These are phyloP conservation scores for Eupithecia centaureata DNA, from an alignment of 2,888 invertebrate species.

Conservation along the genomic window DNA sequence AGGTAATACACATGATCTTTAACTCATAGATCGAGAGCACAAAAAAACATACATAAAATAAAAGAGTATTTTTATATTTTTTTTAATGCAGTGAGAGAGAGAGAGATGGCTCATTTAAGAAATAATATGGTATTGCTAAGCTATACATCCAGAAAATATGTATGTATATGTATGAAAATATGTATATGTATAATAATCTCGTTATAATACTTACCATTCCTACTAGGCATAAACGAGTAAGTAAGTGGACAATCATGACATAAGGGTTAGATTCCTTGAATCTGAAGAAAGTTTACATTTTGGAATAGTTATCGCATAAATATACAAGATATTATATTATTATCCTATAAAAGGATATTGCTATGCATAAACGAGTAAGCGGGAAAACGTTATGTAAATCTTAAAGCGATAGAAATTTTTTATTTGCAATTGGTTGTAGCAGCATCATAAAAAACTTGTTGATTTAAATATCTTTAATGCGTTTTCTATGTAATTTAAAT, in stretches of 20 bases:
- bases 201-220: not conserved
- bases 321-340: too few species aligned
- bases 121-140: not conserved
- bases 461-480: slow-evolving; percentile 17
- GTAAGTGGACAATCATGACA: not conserved
- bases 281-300: slow-evolving; percentile 32
- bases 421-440: slow-evolving; percentile 15
- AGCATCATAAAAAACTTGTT: slow-evolving; percentile 30
- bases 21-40: not conserved
- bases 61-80: too few species aligned
- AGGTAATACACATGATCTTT: too few species aligned
- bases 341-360: not conserved
- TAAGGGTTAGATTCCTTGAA: slow-evolving; percentile 8
- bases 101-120: not conserved
- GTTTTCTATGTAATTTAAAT: not conserved
- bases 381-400: slow-evolving; percentile 20
- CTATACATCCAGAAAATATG: not conserved
- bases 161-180: too few species aligned
- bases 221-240: not conserved
- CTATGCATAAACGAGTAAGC: not conserved
- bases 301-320: too few species aligned
- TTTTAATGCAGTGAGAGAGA: not conserved
- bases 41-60: not conserved
- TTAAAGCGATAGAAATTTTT: not conserved
- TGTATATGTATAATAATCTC: too few species aligned